These are phyloP conservation scores for Rhinopithecus roxellana DNA, from an alignment of 2,113 vertebrate genomes.

Conservation along the genomic window DNA sequence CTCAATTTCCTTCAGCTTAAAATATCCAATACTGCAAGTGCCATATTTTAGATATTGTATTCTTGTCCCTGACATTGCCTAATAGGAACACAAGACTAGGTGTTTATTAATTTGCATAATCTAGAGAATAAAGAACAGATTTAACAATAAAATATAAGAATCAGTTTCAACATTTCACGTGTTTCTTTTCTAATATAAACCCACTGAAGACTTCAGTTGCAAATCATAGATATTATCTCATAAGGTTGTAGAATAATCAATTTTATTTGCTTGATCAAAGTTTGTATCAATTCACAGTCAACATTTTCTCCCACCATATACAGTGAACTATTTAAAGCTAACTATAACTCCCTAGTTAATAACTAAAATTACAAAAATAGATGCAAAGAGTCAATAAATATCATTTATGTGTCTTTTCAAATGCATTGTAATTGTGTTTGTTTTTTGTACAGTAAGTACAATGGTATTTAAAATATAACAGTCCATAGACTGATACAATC, in stretches of 20 bases:
- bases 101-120: neutral
- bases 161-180: neutral
- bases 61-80: too few relatives aligned
- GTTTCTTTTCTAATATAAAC: neutral
- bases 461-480: neutral
- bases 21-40: too few relatives aligned
- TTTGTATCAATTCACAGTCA: neutral
- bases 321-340: neutral
- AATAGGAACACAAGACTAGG: neutral
- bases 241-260: neutral
- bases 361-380: neutral
- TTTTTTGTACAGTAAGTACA: neutral
- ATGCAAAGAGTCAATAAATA: neutral
- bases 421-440: neutral
- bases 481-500: neutral
- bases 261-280: neutral
- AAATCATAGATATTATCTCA: neutral
- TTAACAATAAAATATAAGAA: neutral
- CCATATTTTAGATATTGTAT: neutral
- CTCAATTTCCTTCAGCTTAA: too few relatives aligned
- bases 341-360: neutral
- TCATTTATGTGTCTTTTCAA: neutral
- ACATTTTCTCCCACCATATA: neutral
- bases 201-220: neutral
- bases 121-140: neutral